These are phyloP conservation scores for Noctilio leporinus DNA, from an alignment of 2,113 vertebrate species.

Conservation along the genomic window DNA sequence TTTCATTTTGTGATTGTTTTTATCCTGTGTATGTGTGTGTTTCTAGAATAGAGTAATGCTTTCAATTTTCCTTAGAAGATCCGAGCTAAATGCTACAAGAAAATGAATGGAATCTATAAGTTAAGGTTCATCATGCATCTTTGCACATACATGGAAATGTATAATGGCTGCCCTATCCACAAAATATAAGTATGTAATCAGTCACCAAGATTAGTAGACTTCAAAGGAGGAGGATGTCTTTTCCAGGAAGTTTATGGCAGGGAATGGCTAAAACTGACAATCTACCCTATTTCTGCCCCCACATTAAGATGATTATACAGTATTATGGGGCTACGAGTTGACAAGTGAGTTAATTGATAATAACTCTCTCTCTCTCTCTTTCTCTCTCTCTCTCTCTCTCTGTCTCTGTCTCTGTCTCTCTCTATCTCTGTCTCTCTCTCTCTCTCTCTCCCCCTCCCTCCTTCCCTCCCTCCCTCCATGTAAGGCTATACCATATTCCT, in stretches of 20 bases:
- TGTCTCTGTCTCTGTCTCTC: neutral
- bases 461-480: too few relatives aligned
- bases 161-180: neutral
- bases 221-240: conserved; percentile 8
- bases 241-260: conserved; percentile 39
- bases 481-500: too few relatives aligned
- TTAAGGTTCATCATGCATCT: neutral
- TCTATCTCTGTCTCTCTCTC: neutral
- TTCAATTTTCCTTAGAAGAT: conserved; percentile 35
- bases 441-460: too few relatives aligned
- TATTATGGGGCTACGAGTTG: neutral
- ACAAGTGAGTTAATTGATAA: neutral
- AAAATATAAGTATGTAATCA: conserved; percentile 21
- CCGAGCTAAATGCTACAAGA: conserved; percentile 32
- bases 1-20: neutral
- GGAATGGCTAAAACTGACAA: conserved; percentile 29
- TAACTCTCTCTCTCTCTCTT: neutral
- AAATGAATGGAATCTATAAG: conserved; percentile 34
- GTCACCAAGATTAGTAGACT: neutral
- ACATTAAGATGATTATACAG: conserved; percentile 29
- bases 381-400: too few relatives aligned
- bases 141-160: neutral
- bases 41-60: neutral
- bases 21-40: neutral
- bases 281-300: neutral